Percentiles rank a stretch among this genome's conserved stretches.
phyloP scores from a whole-genome alignment of 1,140 invertebrate species.

The Formica exsecta region DNA sequence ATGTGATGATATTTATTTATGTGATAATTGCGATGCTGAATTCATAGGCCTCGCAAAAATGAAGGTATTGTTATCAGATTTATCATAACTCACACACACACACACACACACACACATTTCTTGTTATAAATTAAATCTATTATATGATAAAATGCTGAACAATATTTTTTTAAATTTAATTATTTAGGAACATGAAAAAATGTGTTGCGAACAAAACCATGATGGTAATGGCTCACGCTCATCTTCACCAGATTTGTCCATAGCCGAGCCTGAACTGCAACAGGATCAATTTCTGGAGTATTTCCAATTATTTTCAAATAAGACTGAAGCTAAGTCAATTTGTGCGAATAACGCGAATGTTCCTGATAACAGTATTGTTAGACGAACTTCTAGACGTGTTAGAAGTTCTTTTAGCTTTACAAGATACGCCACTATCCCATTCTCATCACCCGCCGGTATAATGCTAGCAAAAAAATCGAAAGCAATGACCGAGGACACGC shows the following conservation, averaged over 20 bases:
- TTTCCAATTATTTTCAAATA: constrained; percentile 79
- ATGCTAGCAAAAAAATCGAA: constrained; percentile 86
- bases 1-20: constrained; percentile 90
- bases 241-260: constrained; percentile 77
- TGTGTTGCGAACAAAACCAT: constrained; percentile 82
- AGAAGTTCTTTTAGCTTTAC: constrained; percentile 85
- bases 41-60: constrained; percentile 87
- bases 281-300: constrained; percentile 85
- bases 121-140: background rate
- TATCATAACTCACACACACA: constrained; percentile 1
- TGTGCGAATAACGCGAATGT: constrained; percentile 32
- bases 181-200: constrained; percentile 87
- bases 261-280: constrained; percentile 74
- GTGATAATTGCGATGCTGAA: constrained; percentile 91
- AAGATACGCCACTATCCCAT: constrained; percentile 86
- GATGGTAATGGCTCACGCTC: constrained; percentile 76
- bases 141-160: background rate
- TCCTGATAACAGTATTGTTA: constrained; percentile 53
- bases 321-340: constrained; percentile 47
- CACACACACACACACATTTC: too few species aligned
- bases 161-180: constrained; percentile 38
- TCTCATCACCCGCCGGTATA: constrained; percentile 88
- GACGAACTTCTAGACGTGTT: constrained; percentile 84
- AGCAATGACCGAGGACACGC: constrained; percentile 85
- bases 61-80: constrained; percentile 83